Evolutionary conservation across 2,113 vertebrate genomes (phyloP), one percentile per base, ranked within the genome.

Genomic region (Archilochus colubris): DNA sequence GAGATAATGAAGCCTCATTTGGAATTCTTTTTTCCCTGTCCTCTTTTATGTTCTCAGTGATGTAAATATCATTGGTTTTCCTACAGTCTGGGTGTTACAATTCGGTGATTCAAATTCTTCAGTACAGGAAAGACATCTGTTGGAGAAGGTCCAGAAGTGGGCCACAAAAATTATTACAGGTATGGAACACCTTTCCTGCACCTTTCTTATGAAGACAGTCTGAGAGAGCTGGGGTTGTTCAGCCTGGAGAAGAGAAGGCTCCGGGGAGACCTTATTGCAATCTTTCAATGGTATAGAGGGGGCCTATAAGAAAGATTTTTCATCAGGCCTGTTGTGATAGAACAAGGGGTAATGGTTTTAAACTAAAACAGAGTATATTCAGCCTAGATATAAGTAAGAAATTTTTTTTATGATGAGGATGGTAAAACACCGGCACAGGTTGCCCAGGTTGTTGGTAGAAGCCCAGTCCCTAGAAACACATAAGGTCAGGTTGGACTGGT

Each of bases 251-350:
- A n/a, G 33, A 28, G 11, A 67, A 54, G 31, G 21, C 14, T 79
- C 9, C 1, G 0, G 9, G 6, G 38, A 46, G 3, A 61, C 11
- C 17, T 31, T 27, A 11, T 18, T 9, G 22, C 3, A 2, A 25
- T 7, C 25, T 53, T 46, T 7, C 17, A 46, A 10, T 46, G 27
- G 25, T 10, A 40, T 69, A 18, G 31, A 31, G 17, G 10, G 17
- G 18, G 4, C 31, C 25, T 20, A 12, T 15, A n/a, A 46, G 27
- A 44, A 54, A 86, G 4, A 15, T 6, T 8, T 68, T 62, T 31
- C 38, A 54, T 22, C 3, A 14, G 30, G 6, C 6, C 6, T 55
- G 18, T 40, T 55, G 14, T 0, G 2, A 46, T 11, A 78, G 31
- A 21, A 59, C 15, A 59, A 75, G 13, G 3, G 2, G 2, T 15